phyloP scores from a whole-genome alignment of 2,113 vertebrate genomes.

The Mastomys coucha region DNA sequence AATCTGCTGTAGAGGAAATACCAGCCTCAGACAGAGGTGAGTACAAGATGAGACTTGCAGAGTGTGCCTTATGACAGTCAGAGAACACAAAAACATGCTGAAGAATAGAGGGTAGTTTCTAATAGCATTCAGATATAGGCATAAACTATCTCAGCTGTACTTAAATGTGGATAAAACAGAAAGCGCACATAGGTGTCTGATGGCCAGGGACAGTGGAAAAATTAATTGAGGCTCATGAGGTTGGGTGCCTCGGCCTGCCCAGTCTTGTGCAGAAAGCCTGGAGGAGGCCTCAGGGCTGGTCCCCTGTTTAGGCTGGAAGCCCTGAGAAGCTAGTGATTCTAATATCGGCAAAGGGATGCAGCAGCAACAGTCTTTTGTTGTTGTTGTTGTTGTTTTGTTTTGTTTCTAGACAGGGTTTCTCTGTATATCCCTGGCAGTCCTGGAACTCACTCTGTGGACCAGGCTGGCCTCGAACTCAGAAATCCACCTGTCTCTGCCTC shows the following conservation, averaged over 20 bases:
- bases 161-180: background rate
- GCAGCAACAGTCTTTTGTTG: too few species aligned
- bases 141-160: background rate
- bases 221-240: background rate
- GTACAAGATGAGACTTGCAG: background rate
- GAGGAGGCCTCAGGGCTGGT: background rate
- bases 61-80: background rate
- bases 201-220: too few species aligned
- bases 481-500: too few species aligned
- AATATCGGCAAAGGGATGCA: background rate
- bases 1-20: conserved; percentile 26
- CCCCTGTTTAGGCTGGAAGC: background rate
- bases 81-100: background rate
- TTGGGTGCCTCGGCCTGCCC: background rate
- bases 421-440: too few species aligned
- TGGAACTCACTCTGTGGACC: too few species aligned
- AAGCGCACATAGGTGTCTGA: background rate
- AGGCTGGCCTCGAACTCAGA: too few species aligned
- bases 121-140: background rate
- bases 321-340: background rate
- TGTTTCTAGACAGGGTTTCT: too few species aligned
- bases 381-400: too few species aligned
- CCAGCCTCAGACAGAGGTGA: conserved; percentile 1
- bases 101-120: background rate
- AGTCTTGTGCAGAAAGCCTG: too few species aligned